Percentiles rank a stretch among this genome's conserved stretches.
These are phyloP conservation scores for Selene dorsalis DNA, from an alignment of 2,797 vertebrate species.

Conservation along the genomic window DNA sequence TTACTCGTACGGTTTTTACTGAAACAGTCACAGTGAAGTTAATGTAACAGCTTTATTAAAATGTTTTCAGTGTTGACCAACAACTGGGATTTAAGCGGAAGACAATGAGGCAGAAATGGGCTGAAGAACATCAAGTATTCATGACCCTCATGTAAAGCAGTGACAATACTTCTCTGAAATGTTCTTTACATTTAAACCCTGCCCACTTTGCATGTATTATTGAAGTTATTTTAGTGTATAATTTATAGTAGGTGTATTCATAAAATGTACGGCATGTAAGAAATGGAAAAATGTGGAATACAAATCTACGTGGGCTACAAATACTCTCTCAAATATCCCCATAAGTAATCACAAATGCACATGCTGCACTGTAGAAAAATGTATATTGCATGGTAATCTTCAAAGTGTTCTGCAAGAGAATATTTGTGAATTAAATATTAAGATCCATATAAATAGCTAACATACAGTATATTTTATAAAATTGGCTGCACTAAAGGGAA, in stretches of 20 bases:
- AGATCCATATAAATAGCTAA: background rate
- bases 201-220: constrained; percentile 1
- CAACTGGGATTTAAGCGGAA: background rate
- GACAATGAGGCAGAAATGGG: background rate
- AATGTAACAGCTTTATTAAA: constrained; percentile 6
- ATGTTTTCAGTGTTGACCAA: background rate
- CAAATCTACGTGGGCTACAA: background rate
- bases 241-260: constrained; percentile 19
- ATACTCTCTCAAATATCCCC: background rate
- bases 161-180: constrained; percentile 18
- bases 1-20: constrained; percentile 23
- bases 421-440: constrained; percentile 1
- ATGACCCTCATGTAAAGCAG: constrained; percentile 27
- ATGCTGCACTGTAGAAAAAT: background rate
- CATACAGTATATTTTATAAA: background rate
- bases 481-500: background rate
- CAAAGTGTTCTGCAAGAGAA: background rate
- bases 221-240: constrained; percentile 16
- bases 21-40: constrained; percentile 5
- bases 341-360: too few relatives aligned
- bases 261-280: background rate
- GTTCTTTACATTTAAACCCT: constrained; percentile 20
- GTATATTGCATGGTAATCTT: background rate
- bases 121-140: constrained; percentile 36
- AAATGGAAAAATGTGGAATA: background rate